Conservation (phyloP, 1,140 invertebrate genomes). For the Acromyrmex echinatior region DNA sequence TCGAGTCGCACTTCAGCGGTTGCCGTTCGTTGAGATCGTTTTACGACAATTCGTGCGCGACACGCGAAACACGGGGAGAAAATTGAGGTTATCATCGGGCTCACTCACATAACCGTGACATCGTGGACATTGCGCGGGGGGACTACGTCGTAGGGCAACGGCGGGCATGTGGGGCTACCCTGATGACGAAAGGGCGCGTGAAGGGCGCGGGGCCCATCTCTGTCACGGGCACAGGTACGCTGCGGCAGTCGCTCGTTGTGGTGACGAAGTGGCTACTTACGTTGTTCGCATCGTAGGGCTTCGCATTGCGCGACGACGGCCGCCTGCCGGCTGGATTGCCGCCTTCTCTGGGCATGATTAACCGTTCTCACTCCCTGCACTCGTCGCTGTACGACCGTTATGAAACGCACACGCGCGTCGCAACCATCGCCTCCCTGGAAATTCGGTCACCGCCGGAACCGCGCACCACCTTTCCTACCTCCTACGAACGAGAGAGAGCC, state of each 20-base stretch:
- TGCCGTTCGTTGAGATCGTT: conserved; percentile 2
- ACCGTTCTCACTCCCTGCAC: conserved; percentile 60
- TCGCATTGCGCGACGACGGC: conserved; percentile 76
- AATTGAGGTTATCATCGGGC: conserved; percentile 81
- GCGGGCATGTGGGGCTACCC: not conserved
- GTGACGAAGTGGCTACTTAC: conserved; percentile 78
- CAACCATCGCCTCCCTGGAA: conserved; percentile 68
- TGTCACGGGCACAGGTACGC: conserved; percentile 24
- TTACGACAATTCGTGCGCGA: not conserved
- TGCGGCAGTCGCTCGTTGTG: conserved; percentile 34
- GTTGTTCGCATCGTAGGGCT: conserved; percentile 85
- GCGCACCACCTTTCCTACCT: conserved; percentile 73
- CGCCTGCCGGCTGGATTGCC: conserved; percentile 78
- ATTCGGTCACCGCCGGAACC: conserved; percentile 76
- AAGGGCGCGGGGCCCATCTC: conserved; percentile 15
- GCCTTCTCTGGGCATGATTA: conserved; percentile 76
- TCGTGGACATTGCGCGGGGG: not conserved
- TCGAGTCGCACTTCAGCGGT: conserved; percentile 64
- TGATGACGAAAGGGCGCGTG: conserved; percentile 15
- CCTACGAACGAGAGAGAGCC: conserved; percentile 58
- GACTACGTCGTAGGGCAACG: conserved; percentile 22
- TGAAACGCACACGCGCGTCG: conserved; percentile 50
- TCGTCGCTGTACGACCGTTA: conserved; percentile 66
- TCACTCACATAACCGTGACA: conserved; percentile 72
- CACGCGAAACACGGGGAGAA: conserved; percentile 36